A percentile compares a stretch with the other conserved stretches of the same genome.
phyloP scores from a whole-genome alignment of 2,113 vertebrate species.

The Atherinomorus stipes region DNA sequence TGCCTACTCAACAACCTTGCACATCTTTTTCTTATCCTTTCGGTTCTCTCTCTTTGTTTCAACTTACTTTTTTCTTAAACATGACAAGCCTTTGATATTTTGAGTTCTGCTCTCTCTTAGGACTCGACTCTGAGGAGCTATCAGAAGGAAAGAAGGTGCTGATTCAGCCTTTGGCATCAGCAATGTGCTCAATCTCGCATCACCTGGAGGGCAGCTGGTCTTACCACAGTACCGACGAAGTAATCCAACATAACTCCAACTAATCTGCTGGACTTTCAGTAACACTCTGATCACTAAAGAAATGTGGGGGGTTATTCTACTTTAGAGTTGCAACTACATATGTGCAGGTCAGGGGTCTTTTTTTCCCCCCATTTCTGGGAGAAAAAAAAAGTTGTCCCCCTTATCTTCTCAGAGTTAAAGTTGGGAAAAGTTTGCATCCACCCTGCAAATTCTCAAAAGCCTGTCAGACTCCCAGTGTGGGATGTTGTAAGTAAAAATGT shows the following conservation, averaged over 20 bases:
- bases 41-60: constrained; percentile 5
- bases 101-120: neutral
- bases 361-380: too few species aligned
- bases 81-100: constrained; percentile 39
- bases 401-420: too few species aligned
- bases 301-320: constrained; percentile 1
- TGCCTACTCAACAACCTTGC: neutral
- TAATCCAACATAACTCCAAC: constrained; percentile 26
- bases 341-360: too few species aligned
- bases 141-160: constrained; percentile 42
- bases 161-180: constrained; percentile 37
- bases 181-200: constrained; percentile 23
- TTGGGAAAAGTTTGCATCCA: too few species aligned
- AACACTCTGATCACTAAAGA: constrained; percentile 17
- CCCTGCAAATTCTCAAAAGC: too few species aligned
- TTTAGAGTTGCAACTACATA: too few species aligned
- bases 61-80: constrained; percentile 34
- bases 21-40: constrained; percentile 19
- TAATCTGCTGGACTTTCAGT: neutral
- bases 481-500: too few species aligned
- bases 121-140: constrained; percentile 24
- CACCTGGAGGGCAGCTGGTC: constrained; percentile 44
- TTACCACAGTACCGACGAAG: constrained; percentile 15
- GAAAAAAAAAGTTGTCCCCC: too few species aligned
- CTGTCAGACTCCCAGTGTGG: too few species aligned